Evolutionary conservation across 2,797 vertebrate species (phyloP).

Genomic region (Neostethus bicornis): DNA sequence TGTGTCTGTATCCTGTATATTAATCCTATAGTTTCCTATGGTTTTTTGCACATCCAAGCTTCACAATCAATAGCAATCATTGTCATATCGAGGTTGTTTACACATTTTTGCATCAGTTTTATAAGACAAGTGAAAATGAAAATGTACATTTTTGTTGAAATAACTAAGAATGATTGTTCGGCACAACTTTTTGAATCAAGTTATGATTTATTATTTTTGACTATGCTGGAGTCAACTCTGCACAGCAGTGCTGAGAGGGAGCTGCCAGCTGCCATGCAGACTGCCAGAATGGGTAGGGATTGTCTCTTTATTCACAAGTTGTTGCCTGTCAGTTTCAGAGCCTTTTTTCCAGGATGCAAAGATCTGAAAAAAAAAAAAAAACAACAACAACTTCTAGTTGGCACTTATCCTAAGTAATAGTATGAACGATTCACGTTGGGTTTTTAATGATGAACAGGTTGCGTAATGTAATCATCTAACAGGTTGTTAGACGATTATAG

Average conservation of each 20-base stretch:
- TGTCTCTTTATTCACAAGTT: conserved; percentile 6
- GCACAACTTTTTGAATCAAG: conserved; percentile 3
- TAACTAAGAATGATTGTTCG: background rate
- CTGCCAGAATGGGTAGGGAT: background rate
- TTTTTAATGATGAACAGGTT: background rate
- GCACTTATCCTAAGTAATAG: background rate
- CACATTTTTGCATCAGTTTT: no score
- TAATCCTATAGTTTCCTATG: background rate
- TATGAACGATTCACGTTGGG: background rate
- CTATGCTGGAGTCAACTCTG: conserved; percentile 3
- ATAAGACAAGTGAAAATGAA: background rate
- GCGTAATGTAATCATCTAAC: no score
- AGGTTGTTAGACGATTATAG: no score
- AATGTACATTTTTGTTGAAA: background rate
- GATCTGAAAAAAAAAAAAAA: no score
- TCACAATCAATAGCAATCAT: background rate
- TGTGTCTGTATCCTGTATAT: background rate
- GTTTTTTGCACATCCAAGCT: background rate
- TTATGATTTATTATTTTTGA: conserved; percentile 8
- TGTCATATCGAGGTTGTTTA: background rate
- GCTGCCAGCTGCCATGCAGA: conserved; percentile 1
- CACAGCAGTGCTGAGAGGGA: conserved; percentile 3
- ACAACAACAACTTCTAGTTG: background rate
- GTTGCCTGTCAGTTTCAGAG: background rate
- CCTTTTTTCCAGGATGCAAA: no score